Percentiles rank a stretch among this genome's conserved stretches.
Conservation (phyloP, 37 sponge, comb jelly and placozoan species). For the Tethya wilhelma region DNA sequence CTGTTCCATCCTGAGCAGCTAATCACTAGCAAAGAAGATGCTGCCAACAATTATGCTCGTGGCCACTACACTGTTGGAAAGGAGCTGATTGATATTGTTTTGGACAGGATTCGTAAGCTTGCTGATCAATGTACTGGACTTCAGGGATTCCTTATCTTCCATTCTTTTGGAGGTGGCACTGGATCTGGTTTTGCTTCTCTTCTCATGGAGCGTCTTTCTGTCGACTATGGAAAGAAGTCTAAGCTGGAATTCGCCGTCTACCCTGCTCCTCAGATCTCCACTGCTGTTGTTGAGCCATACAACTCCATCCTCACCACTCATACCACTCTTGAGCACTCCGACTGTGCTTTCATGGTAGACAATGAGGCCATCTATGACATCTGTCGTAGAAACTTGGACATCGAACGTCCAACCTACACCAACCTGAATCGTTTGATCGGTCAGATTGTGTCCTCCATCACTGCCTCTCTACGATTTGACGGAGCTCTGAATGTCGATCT, state of each 20-base stretch:
- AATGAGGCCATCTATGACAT: constrained; percentile 99
- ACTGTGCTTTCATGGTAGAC: constrained; percentile 99
- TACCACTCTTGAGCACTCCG: constrained; percentile 94
- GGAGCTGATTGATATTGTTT: constrained; percentile 84
- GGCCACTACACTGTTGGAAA: constrained; percentile 97
- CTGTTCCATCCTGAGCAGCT: constrained; percentile 97
- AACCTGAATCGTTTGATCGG: constrained; percentile 88
- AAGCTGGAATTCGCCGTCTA: constrained; percentile 96
- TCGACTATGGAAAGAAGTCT: constrained; percentile 96
- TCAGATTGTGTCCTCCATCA: constrained; percentile 98
- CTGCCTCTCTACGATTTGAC: constrained; percentile 96
- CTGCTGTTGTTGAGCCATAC: constrained; percentile 99
- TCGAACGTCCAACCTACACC: constrained; percentile 89
- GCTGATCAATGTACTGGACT: constrained; percentile 98
- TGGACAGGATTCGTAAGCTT: constrained; percentile 92
- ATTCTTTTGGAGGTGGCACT: constrained; percentile 97
- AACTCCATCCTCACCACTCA: constrained; percentile 95
- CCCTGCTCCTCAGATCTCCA: constrained; percentile 95
- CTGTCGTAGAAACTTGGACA: constrained; percentile 90
- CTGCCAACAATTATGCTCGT: constrained; percentile 97
- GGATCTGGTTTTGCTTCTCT: constrained; percentile 97
- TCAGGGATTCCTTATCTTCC: constrained; percentile 96
- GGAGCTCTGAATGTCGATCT: constrained; percentile 96
- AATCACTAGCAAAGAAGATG: constrained; percentile 92
- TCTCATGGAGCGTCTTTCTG: constrained; percentile 96